Percentiles rank a stretch among this genome's conserved stretches.
Evolutionary conservation across 2,888 invertebrate genomes (phyloP).

Genomic region (Napeogenes sylphis): DNA sequence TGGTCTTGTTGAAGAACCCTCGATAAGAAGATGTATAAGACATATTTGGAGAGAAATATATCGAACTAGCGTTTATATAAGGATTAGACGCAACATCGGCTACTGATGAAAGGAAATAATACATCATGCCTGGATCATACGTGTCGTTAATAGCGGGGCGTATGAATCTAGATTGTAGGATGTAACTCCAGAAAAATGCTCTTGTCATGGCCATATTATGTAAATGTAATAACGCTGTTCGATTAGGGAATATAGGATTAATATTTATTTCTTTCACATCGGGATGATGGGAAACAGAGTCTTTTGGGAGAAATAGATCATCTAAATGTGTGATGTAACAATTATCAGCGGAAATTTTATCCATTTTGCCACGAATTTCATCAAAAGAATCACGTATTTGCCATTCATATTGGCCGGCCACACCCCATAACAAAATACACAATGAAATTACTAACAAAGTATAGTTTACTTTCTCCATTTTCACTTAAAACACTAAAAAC

Average conservation of each 20-base stretch:
- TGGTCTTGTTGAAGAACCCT: constrained; percentile 97
- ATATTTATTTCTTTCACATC: constrained; percentile 96
- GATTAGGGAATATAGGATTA: constrained; percentile 95
- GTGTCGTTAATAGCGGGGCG: constrained; percentile 93
- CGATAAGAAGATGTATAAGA: constrained; percentile 96
- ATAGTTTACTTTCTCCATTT: constrained; percentile 59
- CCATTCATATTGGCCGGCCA: constrained; percentile 94
- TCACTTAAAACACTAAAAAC: constrained; percentile 33
- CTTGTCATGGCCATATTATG: constrained; percentile 98
- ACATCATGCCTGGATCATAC: constrained; percentile 98
- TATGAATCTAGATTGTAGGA: constrained; percentile 92
- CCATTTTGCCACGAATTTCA: constrained; percentile 89
- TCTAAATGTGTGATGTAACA: constrained; percentile 92
- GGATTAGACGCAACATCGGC: constrained; percentile 97
- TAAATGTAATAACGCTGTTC: constrained; percentile 93
- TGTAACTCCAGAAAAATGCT: constrained; percentile 97
- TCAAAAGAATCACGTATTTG: constrained; percentile 93
- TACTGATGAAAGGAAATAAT: constrained; percentile 95
- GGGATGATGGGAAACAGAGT: constrained; percentile 93
- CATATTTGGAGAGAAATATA: constrained; percentile 96
- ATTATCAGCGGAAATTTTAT: constrained; percentile 90
- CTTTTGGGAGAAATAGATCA: constrained; percentile 89
- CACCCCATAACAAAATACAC: constrained; percentile 77
- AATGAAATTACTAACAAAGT: constrained; percentile 57
- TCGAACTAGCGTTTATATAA: constrained; percentile 92